phyloP scores from a whole-genome alignment of 2,113 vertebrate genomes.

The Gnathonemus longibarbis region DNA sequence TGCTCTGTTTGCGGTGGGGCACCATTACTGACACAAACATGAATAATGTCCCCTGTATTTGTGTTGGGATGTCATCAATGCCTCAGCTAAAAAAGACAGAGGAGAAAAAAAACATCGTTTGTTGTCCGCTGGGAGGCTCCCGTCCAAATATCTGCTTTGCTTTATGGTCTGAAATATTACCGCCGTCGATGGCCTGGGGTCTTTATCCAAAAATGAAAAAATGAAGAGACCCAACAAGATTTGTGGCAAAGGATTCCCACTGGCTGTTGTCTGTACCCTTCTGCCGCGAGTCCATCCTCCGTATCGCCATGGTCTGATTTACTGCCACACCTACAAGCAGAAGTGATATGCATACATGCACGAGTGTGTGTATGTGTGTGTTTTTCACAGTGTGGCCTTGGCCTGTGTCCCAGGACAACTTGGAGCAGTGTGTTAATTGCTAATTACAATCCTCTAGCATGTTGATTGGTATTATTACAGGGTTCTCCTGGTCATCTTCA shows the following conservation, averaged over 20 bases:
- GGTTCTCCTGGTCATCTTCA: conserved; percentile 19
- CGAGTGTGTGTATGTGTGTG: conserved; percentile 25
- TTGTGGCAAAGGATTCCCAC: background rate
- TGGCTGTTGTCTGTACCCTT: background rate
- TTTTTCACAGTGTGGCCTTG: conserved; percentile 54
- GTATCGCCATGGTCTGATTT: conserved; percentile 11
- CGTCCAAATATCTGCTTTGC: conserved; percentile 58
- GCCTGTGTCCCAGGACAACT: conserved; percentile 57
- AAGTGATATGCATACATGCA: conserved; percentile 63
- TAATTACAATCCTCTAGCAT: conserved; percentile 69
- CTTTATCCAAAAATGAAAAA: conserved; percentile 32
- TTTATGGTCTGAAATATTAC: conserved; percentile 57
- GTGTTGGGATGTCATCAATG: conserved; percentile 71
- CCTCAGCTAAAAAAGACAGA: conserved; percentile 67
- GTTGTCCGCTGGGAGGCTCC: conserved; percentile 60
- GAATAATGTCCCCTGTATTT: conserved; percentile 68
- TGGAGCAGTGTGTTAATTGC: conserved; percentile 68
- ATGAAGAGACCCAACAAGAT: background rate
- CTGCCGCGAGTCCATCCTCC: background rate
- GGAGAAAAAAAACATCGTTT: conserved; percentile 41
- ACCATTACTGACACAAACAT: conserved; percentile 59
- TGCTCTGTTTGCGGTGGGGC: conserved; percentile 64
- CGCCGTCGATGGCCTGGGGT: conserved; percentile 40
- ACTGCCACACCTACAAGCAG: conserved; percentile 46
- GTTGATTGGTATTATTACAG: background rate